phyloP scores from a whole-genome alignment of 2,113 vertebrate species.

The Chloebia gouldiae region DNA sequence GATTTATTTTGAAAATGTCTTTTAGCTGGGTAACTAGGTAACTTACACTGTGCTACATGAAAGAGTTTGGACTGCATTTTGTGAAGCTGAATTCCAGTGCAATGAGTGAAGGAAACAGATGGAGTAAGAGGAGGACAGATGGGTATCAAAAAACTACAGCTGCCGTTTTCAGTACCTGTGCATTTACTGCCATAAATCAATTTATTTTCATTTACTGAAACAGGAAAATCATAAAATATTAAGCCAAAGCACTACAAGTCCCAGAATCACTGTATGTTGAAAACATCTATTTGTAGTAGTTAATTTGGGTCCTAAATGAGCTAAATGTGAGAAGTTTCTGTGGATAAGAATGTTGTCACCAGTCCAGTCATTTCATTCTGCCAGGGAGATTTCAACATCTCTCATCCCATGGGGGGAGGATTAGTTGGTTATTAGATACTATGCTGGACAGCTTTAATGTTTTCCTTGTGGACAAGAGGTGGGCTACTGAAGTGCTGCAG shows the following conservation, averaged over 20 bases:
- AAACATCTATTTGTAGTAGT: not conserved
- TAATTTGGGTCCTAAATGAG: not conserved
- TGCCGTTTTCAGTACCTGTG: not conserved
- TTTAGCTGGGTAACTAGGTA: slow-evolving; percentile 42
- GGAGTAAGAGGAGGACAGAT: slow-evolving; percentile 47
- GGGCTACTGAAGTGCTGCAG: not conserved
- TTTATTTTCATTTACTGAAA: slow-evolving; percentile 33
- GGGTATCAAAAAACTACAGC: slow-evolving; percentile 26
- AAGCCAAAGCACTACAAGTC: not conserved
- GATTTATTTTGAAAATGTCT: slow-evolving; percentile 68
- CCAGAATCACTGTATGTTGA: not conserved
- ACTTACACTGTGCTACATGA: slow-evolving; percentile 49
- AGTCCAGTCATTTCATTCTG: not conserved
- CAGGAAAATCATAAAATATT: not conserved
- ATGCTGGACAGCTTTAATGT: not conserved
- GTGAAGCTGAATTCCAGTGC: slow-evolving; percentile 50
- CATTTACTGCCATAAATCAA: slow-evolving; percentile 38
- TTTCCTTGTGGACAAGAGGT: not conserved
- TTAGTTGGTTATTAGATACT: not conserved
- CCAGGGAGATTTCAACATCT: not conserved
- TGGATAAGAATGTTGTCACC: not conserved
- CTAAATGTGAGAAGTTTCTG: not conserved
- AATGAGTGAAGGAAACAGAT: slow-evolving; percentile 76
- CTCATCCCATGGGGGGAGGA: not conserved
- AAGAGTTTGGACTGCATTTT: slow-evolving; percentile 60